phyloP scores from a whole-genome alignment of 2,888 invertebrate genomes.

The Cheilosia vulpina region DNA sequence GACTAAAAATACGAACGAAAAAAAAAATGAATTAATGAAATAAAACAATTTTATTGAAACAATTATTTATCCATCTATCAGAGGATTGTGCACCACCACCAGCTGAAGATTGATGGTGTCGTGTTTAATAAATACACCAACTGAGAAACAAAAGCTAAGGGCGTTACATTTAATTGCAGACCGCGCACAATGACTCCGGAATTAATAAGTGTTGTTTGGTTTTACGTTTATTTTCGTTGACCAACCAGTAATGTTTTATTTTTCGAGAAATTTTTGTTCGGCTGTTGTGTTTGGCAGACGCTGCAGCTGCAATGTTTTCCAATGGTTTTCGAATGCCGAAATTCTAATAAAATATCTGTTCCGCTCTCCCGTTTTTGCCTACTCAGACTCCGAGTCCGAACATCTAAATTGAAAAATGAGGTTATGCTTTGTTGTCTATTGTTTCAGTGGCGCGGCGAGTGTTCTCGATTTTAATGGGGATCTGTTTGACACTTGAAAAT shows the following conservation, averaged over 20 bases:
- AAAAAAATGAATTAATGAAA: constrained; percentile 21
- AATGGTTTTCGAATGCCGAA: constrained; percentile 47
- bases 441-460: not conserved
- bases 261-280: constrained; percentile 14
- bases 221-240: constrained; percentile 14
- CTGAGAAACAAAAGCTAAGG: constrained; percentile 21
- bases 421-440: constrained; percentile 20
- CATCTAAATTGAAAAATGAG: constrained; percentile 17
- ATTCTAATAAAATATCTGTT: not conserved
- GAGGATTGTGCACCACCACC: constrained; percentile 39
- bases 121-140: constrained; percentile 14
- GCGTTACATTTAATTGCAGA: constrained; percentile 45
- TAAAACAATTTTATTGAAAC: constrained; percentile 63
- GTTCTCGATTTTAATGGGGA: constrained; percentile 23
- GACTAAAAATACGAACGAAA: constrained; percentile 9
- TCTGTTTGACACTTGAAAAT: constrained; percentile 1
- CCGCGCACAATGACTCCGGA: constrained; percentile 54
- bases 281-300: constrained; percentile 25
- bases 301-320: constrained; percentile 36
- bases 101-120: constrained; percentile 38
- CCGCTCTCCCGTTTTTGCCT: not conserved
- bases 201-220: constrained; percentile 24
- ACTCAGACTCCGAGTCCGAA: not conserved
- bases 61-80: constrained; percentile 67
- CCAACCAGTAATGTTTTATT: constrained; percentile 6